Evolutionary conservation across 2,797 vertebrate species (phyloP).

Genomic region (Cottoperca gobio): DNA sequence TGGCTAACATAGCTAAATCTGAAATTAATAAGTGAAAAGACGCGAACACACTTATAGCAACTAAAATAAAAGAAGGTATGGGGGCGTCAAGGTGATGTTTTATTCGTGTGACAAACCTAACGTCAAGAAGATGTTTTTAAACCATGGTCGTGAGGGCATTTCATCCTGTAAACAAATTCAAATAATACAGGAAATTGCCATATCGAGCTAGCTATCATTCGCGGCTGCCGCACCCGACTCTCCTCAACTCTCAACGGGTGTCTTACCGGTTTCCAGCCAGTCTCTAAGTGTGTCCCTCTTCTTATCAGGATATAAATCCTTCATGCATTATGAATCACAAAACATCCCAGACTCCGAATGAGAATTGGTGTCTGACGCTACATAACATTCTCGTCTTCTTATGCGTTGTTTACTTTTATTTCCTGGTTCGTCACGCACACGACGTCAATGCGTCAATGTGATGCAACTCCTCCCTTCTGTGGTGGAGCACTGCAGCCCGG

Average conservation of each 20-base stretch:
- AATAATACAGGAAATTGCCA: conserved; percentile 39
- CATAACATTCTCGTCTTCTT: conserved; percentile 40
- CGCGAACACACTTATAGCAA: conserved; percentile 2
- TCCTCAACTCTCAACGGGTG: conserved; percentile 4
- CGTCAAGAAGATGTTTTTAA: conserved; percentile 29
- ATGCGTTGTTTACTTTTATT: conserved; percentile 78
- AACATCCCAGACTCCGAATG: not conserved
- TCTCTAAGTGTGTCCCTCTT: conserved; percentile 20
- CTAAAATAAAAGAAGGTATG: not conserved
- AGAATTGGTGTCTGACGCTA: conserved; percentile 13
- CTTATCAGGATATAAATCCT: conserved; percentile 25
- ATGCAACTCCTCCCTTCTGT: not conserved
- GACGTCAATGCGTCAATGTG: conserved; percentile 41
- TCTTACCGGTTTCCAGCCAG: conserved; percentile 59
- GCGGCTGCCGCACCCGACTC: conserved; percentile 48
- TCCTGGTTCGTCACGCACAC: conserved; percentile 58
- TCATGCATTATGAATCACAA: conserved; percentile 21
- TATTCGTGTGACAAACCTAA: conserved; percentile 21
- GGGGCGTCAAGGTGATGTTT: not conserved
- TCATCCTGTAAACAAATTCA: conserved; percentile 47
- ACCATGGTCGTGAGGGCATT: conserved; percentile 18
- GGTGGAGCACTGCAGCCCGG: accelerated
- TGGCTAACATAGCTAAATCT: conserved; percentile 79
- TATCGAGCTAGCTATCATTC: conserved; percentile 59
- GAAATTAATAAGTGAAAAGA: conserved; percentile 40